Conservation (phyloP, 2,888 invertebrate genomes). For the Lithophane ornitopus region DNA sequence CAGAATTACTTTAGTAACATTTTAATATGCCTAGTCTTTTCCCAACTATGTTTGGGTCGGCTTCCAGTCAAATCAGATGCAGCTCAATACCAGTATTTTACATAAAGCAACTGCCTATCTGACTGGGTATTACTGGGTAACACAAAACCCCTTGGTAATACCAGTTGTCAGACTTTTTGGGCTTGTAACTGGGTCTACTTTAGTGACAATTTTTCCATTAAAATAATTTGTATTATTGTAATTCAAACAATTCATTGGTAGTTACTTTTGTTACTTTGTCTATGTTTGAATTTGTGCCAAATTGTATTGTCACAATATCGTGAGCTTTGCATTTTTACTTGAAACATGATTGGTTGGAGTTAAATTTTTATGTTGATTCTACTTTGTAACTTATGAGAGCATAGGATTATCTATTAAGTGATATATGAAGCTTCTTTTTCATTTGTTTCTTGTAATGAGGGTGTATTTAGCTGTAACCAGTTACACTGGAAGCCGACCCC, state of each 20-base stretch:
- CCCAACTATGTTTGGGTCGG: no score
- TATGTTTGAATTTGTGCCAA: conserved; percentile 66
- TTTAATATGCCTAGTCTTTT: no score
- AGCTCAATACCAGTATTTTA: not conserved
- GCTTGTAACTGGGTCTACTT: conserved; percentile 6
- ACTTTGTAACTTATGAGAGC: conserved; percentile 14
- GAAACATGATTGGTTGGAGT: conserved; percentile 27
- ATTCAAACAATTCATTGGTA: conserved; percentile 58
- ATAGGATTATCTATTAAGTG: not conserved
- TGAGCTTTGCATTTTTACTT: conserved; percentile 46
- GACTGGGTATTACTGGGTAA: no score
- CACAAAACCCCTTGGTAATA: not conserved
- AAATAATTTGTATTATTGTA: conserved; percentile 46
- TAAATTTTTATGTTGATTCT: not conserved
- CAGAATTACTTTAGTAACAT: conserved; percentile 15
- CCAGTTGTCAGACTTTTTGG: not conserved
- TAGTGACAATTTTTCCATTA: conserved; percentile 48
- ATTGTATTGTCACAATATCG: conserved; percentile 59
- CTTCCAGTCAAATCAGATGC: not conserved
- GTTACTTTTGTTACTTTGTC: conserved; percentile 59
- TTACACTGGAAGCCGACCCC: not conserved
- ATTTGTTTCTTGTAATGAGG: not conserved
- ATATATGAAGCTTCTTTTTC: not conserved
- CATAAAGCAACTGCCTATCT: not conserved
- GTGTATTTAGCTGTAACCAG: not conserved